phyloP scores from a whole-genome alignment of 2,113 vertebrate species.

The Empidonax traillii region DNA sequence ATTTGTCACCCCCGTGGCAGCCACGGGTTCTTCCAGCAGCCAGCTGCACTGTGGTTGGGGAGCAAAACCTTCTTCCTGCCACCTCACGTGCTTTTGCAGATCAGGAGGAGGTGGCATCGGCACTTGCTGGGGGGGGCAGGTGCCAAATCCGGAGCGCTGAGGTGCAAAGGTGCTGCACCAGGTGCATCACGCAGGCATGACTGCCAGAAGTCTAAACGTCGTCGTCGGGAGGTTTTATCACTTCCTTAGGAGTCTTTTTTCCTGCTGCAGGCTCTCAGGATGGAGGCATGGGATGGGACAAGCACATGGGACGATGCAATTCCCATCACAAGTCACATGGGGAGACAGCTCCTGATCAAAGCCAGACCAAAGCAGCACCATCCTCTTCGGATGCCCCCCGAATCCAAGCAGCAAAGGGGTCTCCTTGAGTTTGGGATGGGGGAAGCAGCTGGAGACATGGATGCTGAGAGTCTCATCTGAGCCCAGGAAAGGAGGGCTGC shows the following conservation, averaged over 20 bases:
- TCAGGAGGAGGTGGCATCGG: neutral
- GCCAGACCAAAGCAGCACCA: neutral
- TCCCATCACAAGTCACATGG: neutral
- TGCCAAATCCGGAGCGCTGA: neutral
- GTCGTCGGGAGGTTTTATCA: neutral
- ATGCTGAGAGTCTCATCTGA: accelerated
- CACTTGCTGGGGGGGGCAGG: accelerated
- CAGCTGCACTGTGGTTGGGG: neutral
- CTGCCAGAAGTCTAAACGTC: accelerated
- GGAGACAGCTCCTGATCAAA: neutral
- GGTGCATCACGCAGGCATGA: accelerated
- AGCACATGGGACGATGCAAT: accelerated
- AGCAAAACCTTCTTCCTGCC: neutral
- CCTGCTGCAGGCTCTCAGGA: neutral
- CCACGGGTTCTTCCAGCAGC: neutral
- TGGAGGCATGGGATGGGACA: neutral
- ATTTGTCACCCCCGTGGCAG: neutral
- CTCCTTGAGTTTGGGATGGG: neutral
- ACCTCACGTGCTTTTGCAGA: neutral
- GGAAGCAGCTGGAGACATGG: neutral
- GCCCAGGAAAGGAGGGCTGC: neutral
- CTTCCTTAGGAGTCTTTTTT: neutral
- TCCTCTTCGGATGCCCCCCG: accelerated
- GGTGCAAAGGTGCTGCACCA: neutral
- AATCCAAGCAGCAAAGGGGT: neutral